Base-by-base conservation (phyloP, 1,140 invertebrate species). In the Neodiprion virginianus region DNA sequence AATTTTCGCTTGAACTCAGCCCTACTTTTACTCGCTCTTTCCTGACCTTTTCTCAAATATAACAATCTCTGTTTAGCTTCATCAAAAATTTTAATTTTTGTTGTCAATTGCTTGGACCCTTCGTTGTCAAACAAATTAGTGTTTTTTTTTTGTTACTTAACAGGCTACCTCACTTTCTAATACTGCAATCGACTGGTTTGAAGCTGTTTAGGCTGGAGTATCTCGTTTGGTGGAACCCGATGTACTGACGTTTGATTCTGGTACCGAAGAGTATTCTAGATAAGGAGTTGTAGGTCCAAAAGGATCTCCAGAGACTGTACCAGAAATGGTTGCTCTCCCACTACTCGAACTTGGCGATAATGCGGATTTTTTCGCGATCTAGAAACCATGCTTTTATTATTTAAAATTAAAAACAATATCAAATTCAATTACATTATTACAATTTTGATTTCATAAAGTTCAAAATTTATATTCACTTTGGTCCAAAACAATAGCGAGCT, bases 1-100 rank as follows among this genome's bases (percentile, higher is more conserved):
- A 53, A 53, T 53, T 53, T 53, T 53, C 50, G 50, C 50, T 53
- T 53, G 8, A 53, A 53, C 50, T 53, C 50, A 14, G 14, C 8
- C 50, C 50, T 53, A 53, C 50, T 53, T 14, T 53, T 53, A 53
- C 50, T 53, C 50, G 50, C 50, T 53, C 50, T 53, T 53, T 53
- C 14, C 14, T 53, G 50, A 53, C 50, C 50, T 53, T 21, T 21
- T 21, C 17, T 21, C 17, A 21, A 21, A 21, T 21, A 21, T 21
- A 21, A 21, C 17, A 21, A 21, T 21, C 17, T 21, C 17, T 21
- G 17, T 21, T 21, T 21, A 21, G 17, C 17, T 21, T 21, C 17
- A 53, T 53, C 50, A 53, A 53, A 14, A 53, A 53, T 9, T 14
- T 53, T 53, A 9, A 9, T 53, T 53, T 21, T 21, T 21, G 17